Evolutionary conservation across 2,888 invertebrate species (phyloP).

Genomic region (Gortyna flavago): DNA sequence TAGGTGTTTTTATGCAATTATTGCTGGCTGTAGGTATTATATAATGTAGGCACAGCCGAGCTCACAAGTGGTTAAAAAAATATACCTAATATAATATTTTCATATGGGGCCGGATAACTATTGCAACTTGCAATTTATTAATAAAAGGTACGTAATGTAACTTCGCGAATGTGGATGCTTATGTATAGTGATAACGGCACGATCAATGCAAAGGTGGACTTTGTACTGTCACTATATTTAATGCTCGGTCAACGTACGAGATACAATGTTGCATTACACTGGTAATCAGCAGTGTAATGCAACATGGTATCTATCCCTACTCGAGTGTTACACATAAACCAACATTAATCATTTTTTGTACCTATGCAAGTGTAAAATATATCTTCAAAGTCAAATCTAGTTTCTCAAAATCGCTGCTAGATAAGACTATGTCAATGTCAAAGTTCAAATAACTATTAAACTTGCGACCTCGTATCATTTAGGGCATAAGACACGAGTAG

Average conservation of each 20-base stretch:
- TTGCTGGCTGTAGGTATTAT: too few relatives aligned
- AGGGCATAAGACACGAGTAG: slow-evolving; percentile 29
- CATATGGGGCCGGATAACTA: not conserved
- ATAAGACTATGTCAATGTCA: slow-evolving; percentile 66
- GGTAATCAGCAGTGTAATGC: too few relatives aligned
- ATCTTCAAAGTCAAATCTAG: slow-evolving; percentile 28
- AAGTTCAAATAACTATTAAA: slow-evolving; percentile 64
- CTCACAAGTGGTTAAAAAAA: not conserved
- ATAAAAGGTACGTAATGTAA: not conserved
- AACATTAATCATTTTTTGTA: slow-evolving; percentile 11
- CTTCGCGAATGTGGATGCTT: not conserved
- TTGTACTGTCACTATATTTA: slow-evolving; percentile 17
- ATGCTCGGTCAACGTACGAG: slow-evolving; percentile 9
- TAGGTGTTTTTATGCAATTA: too few relatives aligned
- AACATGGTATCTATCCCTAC: too few relatives aligned
- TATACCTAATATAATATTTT: too few relatives aligned
- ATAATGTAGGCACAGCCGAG: too few relatives aligned
- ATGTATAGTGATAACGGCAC: not conserved
- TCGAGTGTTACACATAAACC: slow-evolving; percentile 1
- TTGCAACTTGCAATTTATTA: not conserved
- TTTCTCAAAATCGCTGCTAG: slow-evolving; percentile 55
- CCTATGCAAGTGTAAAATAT: not conserved
- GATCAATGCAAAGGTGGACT: slow-evolving; percentile 4
- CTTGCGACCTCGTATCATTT: slow-evolving; percentile 52
- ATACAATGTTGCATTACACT: slow-evolving; percentile 2